These are phyloP conservation scores for Euleptes europaea DNA, from an alignment of 2,113 vertebrate species.

Conservation along the genomic window DNA sequence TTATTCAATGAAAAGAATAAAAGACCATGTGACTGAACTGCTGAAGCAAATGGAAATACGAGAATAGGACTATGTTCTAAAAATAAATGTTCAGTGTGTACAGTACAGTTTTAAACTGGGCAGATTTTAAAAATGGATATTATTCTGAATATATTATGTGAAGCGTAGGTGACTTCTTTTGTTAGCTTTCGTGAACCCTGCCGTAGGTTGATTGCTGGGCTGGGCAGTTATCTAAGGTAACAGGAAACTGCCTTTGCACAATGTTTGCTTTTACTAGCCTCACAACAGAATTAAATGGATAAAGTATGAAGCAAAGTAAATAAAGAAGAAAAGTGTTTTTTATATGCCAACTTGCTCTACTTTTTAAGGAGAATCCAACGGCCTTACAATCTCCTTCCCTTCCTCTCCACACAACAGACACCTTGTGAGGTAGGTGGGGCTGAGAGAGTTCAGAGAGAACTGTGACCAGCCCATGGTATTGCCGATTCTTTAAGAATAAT, in stretches of 20 bases:
- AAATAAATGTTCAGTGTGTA: slow-evolving; percentile 24
- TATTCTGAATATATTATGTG: slow-evolving; percentile 1
- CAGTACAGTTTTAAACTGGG: slow-evolving; percentile 38
- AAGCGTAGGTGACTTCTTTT: slow-evolving; percentile 19
- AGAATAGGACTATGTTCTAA: slow-evolving; percentile 27
- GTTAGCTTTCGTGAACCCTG: slow-evolving; percentile 13
- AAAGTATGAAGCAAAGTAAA: background rate
- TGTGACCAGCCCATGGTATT: too few relatives aligned
- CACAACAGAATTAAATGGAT: background rate
- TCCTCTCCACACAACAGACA: too few relatives aligned
- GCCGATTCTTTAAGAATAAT: too few relatives aligned
- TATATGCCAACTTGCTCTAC: too few relatives aligned
- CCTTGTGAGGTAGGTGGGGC: too few relatives aligned
- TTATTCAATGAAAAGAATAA: slow-evolving; percentile 30
- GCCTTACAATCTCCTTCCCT: too few relatives aligned
- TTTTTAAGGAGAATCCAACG: too few relatives aligned
- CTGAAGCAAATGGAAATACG: slow-evolving; percentile 37
- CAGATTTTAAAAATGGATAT: slow-evolving; percentile 28
- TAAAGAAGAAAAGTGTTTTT: too few relatives aligned
- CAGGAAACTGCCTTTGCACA: background rate
- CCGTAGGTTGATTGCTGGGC: background rate
- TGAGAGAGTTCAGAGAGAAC: too few relatives aligned
- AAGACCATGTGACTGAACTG: slow-evolving; percentile 42
- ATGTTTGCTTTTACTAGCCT: background rate
- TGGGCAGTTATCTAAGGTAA: slow-evolving; percentile 25